Conservation (phyloP, 1,140 invertebrate genomes). For the Hylaeus volcanicus region DNA sequence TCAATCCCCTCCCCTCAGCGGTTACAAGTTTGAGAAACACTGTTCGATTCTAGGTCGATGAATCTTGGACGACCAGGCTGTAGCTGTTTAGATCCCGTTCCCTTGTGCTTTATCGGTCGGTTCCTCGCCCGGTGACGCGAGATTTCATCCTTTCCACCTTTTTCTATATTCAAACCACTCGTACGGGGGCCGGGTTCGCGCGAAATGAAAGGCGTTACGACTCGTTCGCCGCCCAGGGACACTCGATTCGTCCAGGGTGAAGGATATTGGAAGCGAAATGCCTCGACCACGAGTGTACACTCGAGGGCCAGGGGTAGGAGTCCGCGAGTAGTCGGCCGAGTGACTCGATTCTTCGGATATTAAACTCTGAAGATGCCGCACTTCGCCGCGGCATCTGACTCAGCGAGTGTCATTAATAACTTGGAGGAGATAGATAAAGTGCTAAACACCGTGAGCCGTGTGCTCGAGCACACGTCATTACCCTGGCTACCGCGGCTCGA, state of each 20-base stretch:
- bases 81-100: background rate
- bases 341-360: conserved; percentile 59
- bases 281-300: conserved; percentile 28
- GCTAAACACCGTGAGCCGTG: conserved; percentile 56
- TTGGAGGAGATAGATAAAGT: conserved; percentile 63
- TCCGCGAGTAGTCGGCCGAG: conserved; percentile 48
- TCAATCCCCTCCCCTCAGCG: too few species aligned
- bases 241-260: conserved; percentile 40
- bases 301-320: conserved; percentile 38
- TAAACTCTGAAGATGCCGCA: conserved; percentile 65
- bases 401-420: conserved; percentile 67
- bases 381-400: conserved; percentile 56
- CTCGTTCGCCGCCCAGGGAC: conserved; percentile 36
- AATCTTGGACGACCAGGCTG: too few species aligned
- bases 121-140: background rate
- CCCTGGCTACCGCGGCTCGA: conserved; percentile 45
- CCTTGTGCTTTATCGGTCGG: background rate
- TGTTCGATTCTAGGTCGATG: too few species aligned
- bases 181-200: background rate
- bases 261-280: conserved; percentile 45
- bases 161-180: conserved; percentile 31
- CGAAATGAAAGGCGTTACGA: conserved; percentile 45
- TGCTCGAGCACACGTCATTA: conserved; percentile 63
- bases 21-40: too few species aligned
- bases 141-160: background rate